Evolutionary conservation across 2,797 vertebrate species (phyloP).

Genomic region (Cercopithecus mitis): DNA sequence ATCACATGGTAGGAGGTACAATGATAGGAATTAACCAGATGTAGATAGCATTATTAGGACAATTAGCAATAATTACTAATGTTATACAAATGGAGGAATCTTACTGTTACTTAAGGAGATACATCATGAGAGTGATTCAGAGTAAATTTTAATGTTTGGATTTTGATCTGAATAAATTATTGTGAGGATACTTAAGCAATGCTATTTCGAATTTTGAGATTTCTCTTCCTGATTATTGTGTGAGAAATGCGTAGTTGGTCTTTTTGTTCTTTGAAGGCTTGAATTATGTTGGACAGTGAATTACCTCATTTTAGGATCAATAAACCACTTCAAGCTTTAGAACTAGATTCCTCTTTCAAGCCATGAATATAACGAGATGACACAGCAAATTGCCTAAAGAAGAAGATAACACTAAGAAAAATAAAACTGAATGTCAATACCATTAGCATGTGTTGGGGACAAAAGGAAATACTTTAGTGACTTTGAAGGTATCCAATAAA

Average conservation of each 20-base stretch:
- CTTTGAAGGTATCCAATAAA: background rate
- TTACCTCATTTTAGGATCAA: constrained; percentile 69
- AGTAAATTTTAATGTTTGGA: constrained; percentile 32
- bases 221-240: constrained; percentile 6
- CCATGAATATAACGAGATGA: constrained; percentile 54
- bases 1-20: background rate
- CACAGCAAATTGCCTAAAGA: constrained; percentile 57
- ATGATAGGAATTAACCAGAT: constrained; percentile 44
- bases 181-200: background rate
- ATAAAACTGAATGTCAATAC: constrained; percentile 48
- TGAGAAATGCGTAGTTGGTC: constrained; percentile 10
- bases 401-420: constrained; percentile 55
- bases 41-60: constrained; percentile 46
- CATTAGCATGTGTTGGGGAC: constrained; percentile 31
- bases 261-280: constrained; percentile 41
- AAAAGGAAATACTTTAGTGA: background rate
- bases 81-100: constrained; percentile 58
- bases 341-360: constrained; percentile 55
- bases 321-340: constrained; percentile 62
- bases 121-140: background rate
- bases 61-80: constrained; percentile 61
- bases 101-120: background rate
- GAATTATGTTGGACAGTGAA: constrained; percentile 31
- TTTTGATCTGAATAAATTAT: constrained; percentile 49
- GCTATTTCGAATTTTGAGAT: background rate